These are phyloP conservation scores for Delphinus delphis DNA, from an alignment of 2,113 vertebrate species.

Conservation along the genomic window DNA sequence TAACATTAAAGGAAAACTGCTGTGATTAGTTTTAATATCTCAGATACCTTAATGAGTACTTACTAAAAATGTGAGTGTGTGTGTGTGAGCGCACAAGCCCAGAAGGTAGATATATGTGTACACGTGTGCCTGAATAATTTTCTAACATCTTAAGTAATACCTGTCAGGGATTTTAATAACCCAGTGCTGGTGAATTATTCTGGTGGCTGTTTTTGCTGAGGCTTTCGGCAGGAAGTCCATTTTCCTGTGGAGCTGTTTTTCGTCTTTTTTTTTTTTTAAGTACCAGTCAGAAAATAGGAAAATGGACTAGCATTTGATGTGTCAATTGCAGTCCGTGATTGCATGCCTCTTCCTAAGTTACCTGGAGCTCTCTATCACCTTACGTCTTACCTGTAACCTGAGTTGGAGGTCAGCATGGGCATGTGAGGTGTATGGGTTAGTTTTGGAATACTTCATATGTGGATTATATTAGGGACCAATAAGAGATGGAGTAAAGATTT, in stretches of 20 bases:
- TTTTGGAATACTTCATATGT: neutral
- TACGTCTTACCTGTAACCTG: neutral
- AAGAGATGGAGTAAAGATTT: neutral
- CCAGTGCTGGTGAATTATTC: slow-evolving; percentile 46
- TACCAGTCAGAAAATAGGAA: slow-evolving; percentile 56
- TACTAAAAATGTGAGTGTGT: slow-evolving; percentile 59
- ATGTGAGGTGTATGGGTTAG: neutral
- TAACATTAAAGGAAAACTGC: slow-evolving; percentile 76
- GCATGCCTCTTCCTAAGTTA: neutral
- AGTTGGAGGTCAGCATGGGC: neutral
- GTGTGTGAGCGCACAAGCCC: neutral
- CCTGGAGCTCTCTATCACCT: neutral
- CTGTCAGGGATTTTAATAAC: slow-evolving; percentile 73
- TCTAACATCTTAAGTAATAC: slow-evolving; percentile 75
- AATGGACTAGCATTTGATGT: slow-evolving; percentile 19
- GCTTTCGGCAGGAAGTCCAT: slow-evolving; percentile 49
- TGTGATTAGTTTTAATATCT: slow-evolving; percentile 80
- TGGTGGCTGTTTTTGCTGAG: slow-evolving; percentile 39
- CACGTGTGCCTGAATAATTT: slow-evolving; percentile 61
- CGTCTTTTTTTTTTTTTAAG: neutral
- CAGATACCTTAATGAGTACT: slow-evolving; percentile 79
- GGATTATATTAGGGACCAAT: neutral
- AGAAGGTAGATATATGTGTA: slow-evolving; percentile 60
- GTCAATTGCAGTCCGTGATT: neutral
- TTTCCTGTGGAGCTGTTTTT: neutral